Percentiles rank a stretch among this genome's conserved stretches.
Conservation (phyloP, 2,888 invertebrate species). For the Drosophila nr. perissopoda region DNA sequence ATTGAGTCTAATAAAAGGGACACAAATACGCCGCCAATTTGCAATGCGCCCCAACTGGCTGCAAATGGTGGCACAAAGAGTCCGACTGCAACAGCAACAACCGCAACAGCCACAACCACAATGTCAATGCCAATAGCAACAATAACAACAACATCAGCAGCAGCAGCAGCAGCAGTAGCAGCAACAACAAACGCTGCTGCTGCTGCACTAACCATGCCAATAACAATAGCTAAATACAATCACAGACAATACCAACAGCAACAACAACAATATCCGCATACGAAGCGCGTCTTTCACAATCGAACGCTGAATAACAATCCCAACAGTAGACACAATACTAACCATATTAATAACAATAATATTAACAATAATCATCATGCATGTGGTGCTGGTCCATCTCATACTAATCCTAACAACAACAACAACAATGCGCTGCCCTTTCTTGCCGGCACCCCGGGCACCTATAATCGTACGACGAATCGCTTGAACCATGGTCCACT, state of each 20-base stretch:
- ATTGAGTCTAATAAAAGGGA: slow-evolving; percentile 54
- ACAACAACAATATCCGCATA: slow-evolving; percentile 32
- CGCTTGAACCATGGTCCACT: slow-evolving; percentile 79
- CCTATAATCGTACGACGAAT: slow-evolving; percentile 76
- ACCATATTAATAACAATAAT: slow-evolving; percentile 37
- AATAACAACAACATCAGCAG: slow-evolving; percentile 10
- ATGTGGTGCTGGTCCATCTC: slow-evolving; percentile 44
- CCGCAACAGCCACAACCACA: slow-evolving; percentile 11
- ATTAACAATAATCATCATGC: slow-evolving; percentile 49
- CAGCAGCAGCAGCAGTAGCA: background rate
- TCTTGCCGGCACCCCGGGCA: slow-evolving; percentile 68
- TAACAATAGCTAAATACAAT: slow-evolving; percentile 24
- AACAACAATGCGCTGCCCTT: slow-evolving; percentile 61
- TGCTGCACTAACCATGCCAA: slow-evolving; percentile 12
- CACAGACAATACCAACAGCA: slow-evolving; percentile 35
- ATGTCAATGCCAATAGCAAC: slow-evolving; percentile 14
- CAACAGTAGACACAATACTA: slow-evolving; percentile 75
- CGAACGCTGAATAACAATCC: slow-evolving; percentile 76
- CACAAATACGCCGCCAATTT: slow-evolving; percentile 75
- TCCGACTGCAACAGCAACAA: slow-evolving; percentile 55
- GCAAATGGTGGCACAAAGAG: slow-evolving; percentile 77
- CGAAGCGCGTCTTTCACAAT: slow-evolving; percentile 69
- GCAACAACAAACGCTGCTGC: slow-evolving; percentile 1
- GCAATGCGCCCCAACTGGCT: slow-evolving; percentile 69
- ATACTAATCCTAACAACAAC: slow-evolving; percentile 15